Conservation (phyloP, 2,888 invertebrate genomes). For the Calephelis perditalis region DNA sequence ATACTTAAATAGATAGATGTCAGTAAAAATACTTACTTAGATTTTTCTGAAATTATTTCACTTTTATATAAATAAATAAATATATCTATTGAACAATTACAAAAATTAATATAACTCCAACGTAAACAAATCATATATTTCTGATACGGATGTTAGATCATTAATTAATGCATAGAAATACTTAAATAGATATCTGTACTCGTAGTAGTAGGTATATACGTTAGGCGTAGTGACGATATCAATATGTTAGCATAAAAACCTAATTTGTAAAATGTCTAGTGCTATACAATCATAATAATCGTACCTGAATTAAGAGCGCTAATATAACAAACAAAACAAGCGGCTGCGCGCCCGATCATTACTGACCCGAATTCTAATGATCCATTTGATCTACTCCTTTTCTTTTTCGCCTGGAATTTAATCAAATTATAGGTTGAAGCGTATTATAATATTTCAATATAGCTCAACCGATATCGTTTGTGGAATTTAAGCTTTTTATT, state of each 20-base stretch:
- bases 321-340: slow-evolving; percentile 64
- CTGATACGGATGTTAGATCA: too few species aligned
- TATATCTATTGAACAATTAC: too few species aligned
- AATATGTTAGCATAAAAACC: slow-evolving; percentile 23
- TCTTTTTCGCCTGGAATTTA: slow-evolving; percentile 69
- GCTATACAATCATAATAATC: slow-evolving; percentile 44
- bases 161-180: too few species aligned
- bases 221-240: too few species aligned
- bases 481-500: slow-evolving; percentile 73
- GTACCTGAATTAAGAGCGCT: slow-evolving; percentile 49
- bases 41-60: too few species aligned
- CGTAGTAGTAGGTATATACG: too few species aligned
- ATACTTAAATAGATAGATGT: too few species aligned
- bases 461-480: slow-evolving; percentile 66
- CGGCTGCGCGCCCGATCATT: slow-evolving; percentile 63
- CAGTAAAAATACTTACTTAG: too few species aligned
- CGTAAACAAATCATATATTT: too few species aligned
- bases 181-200: too few species aligned
- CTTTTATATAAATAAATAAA: too few species aligned
- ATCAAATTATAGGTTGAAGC: slow-evolving; percentile 76
- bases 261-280: slow-evolving; percentile 33
- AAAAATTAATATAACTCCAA: too few species aligned
- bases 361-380: slow-evolving; percentile 73
- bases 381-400: slow-evolving; percentile 65
- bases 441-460: slow-evolving; percentile 76